Evolutionary conservation across 2,888 invertebrate genomes (phyloP), one percentile per base, ranked within the genome.

Genomic region (Meta bourneti): DNA sequence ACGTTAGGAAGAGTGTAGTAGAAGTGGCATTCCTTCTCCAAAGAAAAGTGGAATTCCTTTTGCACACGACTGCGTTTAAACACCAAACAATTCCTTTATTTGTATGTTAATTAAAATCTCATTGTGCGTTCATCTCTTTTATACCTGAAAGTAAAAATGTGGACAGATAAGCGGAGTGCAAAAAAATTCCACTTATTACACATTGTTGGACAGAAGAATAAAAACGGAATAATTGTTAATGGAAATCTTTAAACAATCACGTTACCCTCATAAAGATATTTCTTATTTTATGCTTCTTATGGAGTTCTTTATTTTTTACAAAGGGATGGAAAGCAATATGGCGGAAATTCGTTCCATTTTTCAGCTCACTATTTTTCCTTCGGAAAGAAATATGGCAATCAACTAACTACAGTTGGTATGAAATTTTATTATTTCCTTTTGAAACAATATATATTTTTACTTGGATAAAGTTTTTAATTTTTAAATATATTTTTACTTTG

Each of bases 21-120:
- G 34, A 54, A 52, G 54, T 61, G 34, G 20, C 61, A 52, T 49
- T 34, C 51, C n/a, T 34, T 77, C 52, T 9, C 0, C 61, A 54
- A 79, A 79, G 61, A 20, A 79, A 61, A 79, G 34, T 61, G 20
- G 61, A 79, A 79, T 79, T 79, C 79, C 19, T 74, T 84, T 74
- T 54, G 72, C 72, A 74, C 52, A 74, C 74, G 72, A 34, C 74
- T 74, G 75, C 49, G 20, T 74, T 74, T 84, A 75, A 84, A 74
- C 74, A 74, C 83, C 83, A 84, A 54, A 74, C 83, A 84, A 74
- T 84, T 84, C 61, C 83, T 84, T 84, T 84, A 84, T 84, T 84
- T 84, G 83, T 84, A 74, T 84, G 83, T 84, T 84, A 84, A 84
- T 84, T 84, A 75, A 84, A 61, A 61, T 16, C 9, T 5, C 16